Conservation (phyloP, 2,888 invertebrate species). For the Epinotia ramella region DNA sequence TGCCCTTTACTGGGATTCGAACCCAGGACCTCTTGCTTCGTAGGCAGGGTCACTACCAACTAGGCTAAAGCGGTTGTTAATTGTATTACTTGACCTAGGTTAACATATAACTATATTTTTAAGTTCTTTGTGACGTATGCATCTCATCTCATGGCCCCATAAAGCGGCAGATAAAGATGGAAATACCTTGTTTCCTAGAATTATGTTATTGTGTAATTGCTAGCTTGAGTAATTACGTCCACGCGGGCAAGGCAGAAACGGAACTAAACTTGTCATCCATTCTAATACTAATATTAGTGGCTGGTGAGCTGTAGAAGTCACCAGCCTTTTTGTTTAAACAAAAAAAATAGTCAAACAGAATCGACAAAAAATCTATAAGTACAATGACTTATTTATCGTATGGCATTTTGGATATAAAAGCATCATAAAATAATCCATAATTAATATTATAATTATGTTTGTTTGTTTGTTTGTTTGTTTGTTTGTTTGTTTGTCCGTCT, state of each 20-base stretch:
- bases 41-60: no score
- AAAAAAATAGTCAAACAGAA: no score
- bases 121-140: not conserved
- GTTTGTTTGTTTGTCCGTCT: no score
- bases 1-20: no score
- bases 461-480: no score
- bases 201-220: slow-evolving; percentile 26
- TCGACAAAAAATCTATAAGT: no score
- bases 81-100: not conserved
- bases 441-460: no score
- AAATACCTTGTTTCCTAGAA: slow-evolving; percentile 12
- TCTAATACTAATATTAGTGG: not conserved
- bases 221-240: slow-evolving; percentile 14
- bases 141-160: slow-evolving; percentile 2
- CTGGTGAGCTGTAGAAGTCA: no score
- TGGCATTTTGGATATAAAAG: no score
- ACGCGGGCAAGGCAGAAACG: not conserved
- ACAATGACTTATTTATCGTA: no score
- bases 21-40: no score
- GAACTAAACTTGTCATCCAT: not conserved
- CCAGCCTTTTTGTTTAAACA: not conserved
- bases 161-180: slow-evolving; percentile 4
- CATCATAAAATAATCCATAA: no score
- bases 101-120: not conserved
- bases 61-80: not conserved